Conservation (phyloP, 2,888 invertebrate genomes). For the Cephus pulcher region DNA sequence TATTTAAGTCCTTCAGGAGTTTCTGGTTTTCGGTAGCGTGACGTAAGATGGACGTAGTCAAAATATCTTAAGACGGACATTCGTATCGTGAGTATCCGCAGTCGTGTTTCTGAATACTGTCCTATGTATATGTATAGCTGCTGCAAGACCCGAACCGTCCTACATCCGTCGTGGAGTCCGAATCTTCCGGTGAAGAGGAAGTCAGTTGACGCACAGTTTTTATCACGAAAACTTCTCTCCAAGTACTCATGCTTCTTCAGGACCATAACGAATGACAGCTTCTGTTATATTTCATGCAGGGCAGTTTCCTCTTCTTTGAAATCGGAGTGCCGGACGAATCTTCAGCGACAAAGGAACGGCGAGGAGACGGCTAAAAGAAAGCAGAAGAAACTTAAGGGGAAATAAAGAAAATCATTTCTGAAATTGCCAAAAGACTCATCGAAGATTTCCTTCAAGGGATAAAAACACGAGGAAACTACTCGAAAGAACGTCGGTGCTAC, state of each 20-base stretch:
- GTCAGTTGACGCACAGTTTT: conserved; percentile 22
- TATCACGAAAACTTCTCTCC: conserved; percentile 19
- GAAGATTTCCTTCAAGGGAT: neutral
- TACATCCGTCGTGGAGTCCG: neutral
- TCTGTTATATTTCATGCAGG: conserved; percentile 17
- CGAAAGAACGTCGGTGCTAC: neutral
- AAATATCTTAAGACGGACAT: neutral
- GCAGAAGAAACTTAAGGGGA: conserved; percentile 1
- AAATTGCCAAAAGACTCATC: neutral
- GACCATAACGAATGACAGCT: conserved; percentile 28
- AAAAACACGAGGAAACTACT: neutral
- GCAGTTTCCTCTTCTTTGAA: conserved; percentile 18
- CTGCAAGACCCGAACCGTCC: neutral
- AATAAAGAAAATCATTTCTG: neutral
- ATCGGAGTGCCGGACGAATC: conserved; percentile 14
- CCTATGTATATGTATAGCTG: neutral
- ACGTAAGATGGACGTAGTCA: neutral
- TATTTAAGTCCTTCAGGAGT: neutral
- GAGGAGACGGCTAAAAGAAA: neutral
- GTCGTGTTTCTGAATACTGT: neutral
- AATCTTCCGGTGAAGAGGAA: neutral
- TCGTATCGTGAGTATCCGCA: no score
- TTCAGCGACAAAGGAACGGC: conserved; percentile 4
- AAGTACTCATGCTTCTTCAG: conserved; percentile 23
- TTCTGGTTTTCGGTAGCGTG: neutral